phyloP scores from a whole-genome alignment of 2,888 invertebrate species.

The Drosophila antonietae region DNA sequence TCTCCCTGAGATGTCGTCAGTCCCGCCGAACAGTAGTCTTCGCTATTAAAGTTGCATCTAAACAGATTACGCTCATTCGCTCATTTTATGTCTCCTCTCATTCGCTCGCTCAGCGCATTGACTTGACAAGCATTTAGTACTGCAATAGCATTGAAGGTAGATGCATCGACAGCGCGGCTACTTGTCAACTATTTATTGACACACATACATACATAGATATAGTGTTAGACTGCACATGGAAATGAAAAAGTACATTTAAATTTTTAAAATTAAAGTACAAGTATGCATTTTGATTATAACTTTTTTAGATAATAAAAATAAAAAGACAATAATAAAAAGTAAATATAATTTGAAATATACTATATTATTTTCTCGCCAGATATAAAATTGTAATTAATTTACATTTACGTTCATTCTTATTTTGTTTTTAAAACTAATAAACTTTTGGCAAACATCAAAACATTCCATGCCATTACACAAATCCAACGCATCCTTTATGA shows the following conservation, averaged over 20 bases:
- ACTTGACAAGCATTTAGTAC: background rate
- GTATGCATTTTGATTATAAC: no score
- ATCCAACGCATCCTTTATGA: conserved; percentile 68
- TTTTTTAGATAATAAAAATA: no score
- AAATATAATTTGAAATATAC: background rate
- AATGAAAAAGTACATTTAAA: background rate
- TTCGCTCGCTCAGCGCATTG: background rate
- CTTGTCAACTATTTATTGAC: no score
- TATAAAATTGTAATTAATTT: conserved; percentile 6
- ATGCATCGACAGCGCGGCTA: background rate
- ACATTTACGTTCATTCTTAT: background rate
- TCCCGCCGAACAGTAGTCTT: no score
- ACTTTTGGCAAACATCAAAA: conserved; percentile 66
- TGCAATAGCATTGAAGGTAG: background rate
- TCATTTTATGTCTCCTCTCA: background rate
- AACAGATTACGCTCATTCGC: background rate
- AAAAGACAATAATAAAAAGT: background rate
- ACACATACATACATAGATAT: background rate
- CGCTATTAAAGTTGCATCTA: no score
- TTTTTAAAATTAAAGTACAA: no score
- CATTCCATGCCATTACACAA: conserved; percentile 77
- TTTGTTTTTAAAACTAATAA: conserved; percentile 21
- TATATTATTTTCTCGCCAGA: background rate
- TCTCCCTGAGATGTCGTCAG: no score
- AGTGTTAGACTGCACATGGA: background rate